Evolutionary conservation across 2,888 invertebrate genomes (phyloP).

Genomic region (Thereva unica): DNA sequence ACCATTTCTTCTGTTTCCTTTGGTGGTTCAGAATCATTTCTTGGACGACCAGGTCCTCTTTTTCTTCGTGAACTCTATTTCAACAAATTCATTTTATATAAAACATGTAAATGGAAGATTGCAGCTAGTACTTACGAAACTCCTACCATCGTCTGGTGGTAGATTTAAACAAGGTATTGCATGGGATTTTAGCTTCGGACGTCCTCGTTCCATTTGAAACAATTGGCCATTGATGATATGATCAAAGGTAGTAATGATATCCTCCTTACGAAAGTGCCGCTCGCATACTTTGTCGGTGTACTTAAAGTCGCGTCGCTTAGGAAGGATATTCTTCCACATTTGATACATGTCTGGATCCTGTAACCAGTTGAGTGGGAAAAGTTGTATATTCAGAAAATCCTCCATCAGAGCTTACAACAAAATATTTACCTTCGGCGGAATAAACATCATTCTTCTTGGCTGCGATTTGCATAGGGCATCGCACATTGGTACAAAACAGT

Average conservation of each 20-base stretch:
- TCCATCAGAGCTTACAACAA: neutral
- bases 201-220: conserved; percentile 48
- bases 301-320: conserved; percentile 46
- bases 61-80: too few species aligned
- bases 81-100: too few species aligned
- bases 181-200: conserved; percentile 45
- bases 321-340: conserved; percentile 47
- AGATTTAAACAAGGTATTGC: conserved; percentile 48
- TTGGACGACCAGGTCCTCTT: too few species aligned
- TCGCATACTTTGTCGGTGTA: conserved; percentile 48
- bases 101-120: neutral
- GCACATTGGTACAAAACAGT: conserved; percentile 34
- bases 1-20: too few species aligned
- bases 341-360: conserved; percentile 45
- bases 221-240: conserved; percentile 48
- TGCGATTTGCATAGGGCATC: conserved; percentile 25
- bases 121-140: conserved; percentile 16
- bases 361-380: neutral
- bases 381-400: neutral
- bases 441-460: conserved; percentile 38
- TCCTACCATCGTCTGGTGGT: conserved; percentile 15
- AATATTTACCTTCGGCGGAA: conserved; percentile 25
- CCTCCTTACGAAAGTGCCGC: conserved; percentile 46
- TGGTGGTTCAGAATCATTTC: too few species aligned
- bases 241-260: conserved; percentile 48